Conservation (phyloP, 2,888 invertebrate genomes). For the Cybosia mesomella region DNA sequence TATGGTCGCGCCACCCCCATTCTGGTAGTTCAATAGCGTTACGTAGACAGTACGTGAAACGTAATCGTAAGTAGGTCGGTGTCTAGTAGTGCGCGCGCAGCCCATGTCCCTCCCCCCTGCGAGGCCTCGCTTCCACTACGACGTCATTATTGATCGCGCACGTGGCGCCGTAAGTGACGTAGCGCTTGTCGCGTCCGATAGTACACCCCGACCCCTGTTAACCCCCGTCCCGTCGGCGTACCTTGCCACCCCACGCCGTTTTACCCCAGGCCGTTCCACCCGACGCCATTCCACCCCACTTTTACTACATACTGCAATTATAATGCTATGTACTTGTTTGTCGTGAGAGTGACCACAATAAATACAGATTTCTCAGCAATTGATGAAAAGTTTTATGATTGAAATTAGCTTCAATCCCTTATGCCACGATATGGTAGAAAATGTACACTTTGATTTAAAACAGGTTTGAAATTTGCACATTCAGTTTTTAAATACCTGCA, state of each 20-base stretch:
- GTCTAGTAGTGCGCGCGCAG: conserved; percentile 77
- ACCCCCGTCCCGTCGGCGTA: conserved; percentile 40
- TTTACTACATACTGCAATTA: conserved; percentile 60
- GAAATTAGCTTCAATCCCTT: neutral
- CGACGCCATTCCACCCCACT: conserved; percentile 35
- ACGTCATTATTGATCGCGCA: conserved; percentile 86
- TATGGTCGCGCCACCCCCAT: conserved; percentile 57
- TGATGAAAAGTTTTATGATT: neutral
- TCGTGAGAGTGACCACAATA: conserved; percentile 34
- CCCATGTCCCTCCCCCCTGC: conserved; percentile 27
- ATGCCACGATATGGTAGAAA: neutral
- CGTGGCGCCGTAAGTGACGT: conserved; percentile 86
- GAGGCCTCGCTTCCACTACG: conserved; percentile 57
- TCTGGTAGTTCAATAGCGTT: conserved; percentile 75
- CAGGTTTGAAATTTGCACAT: neutral
- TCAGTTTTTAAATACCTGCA: neutral
- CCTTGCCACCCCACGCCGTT: conserved; percentile 32
- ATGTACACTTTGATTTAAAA: neutral
- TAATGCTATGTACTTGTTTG: conserved; percentile 43
- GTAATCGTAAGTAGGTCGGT: conserved; percentile 83
- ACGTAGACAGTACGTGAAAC: conserved; percentile 84
- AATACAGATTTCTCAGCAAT: conserved; percentile 24
- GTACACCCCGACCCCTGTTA: conserved; percentile 67
- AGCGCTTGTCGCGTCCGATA: conserved; percentile 74
- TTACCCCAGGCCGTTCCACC: conserved; percentile 35